Evolutionary conservation across 2,113 vertebrate species (phyloP).

Genomic region (Symphodus melops): DNA sequence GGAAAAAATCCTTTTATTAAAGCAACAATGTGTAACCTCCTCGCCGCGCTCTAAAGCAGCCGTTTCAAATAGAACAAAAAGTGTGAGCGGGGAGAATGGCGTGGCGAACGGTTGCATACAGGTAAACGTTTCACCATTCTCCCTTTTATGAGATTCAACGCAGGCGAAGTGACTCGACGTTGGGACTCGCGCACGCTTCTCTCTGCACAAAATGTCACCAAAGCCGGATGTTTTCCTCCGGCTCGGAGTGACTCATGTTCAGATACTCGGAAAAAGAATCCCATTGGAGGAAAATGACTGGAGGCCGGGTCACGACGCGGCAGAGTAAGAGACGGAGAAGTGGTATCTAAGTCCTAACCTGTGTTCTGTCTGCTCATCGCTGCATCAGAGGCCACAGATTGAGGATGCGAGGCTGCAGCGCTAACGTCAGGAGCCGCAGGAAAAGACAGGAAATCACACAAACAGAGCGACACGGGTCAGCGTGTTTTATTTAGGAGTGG

Average conservation of each 20-base stretch:
- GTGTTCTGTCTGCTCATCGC: not conserved
- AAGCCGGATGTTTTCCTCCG: not conserved
- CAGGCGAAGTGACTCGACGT: no score
- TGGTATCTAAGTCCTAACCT: not conserved
- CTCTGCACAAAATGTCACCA: not conserved
- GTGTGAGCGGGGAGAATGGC: no score
- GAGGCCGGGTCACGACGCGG: constrained; percentile 1
- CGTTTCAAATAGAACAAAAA: no score
- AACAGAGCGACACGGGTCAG: not conserved
- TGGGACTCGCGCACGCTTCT: no score
- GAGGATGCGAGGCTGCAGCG: constrained; percentile 4
- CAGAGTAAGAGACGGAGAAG: not conserved
- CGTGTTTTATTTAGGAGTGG: not conserved
- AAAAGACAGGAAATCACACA: not conserved
- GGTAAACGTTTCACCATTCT: no score
- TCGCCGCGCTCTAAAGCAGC: no score
- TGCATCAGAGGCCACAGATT: not conserved
- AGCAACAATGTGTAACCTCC: no score
- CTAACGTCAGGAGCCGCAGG: not conserved
- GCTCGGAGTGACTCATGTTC: not conserved
- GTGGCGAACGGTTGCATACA: no score
- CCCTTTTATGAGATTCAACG: no score
- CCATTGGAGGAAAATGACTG: constrained; percentile 1
- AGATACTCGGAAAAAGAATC: not conserved
- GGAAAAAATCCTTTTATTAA: no score